These are phyloP conservation scores for Phalacrocorax carbo DNA, from an alignment of 2,113 vertebrate genomes.

Conservation along the genomic window DNA sequence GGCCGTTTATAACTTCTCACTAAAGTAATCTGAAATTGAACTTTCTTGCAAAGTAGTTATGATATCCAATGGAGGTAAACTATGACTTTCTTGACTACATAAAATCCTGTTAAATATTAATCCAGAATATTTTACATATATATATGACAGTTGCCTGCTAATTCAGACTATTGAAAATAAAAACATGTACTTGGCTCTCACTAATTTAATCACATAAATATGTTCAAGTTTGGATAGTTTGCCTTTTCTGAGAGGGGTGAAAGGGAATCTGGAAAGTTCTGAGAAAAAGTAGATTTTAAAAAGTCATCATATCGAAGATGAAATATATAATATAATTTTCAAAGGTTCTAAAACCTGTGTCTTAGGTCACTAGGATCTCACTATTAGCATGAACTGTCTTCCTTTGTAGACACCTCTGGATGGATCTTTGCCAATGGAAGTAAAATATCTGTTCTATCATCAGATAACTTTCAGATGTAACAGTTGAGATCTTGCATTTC, in stretches of 20 bases:
- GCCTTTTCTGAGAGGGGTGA: rapidly evolving
- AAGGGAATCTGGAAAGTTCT: background rate
- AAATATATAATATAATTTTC: background rate
- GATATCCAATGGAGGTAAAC: background rate
- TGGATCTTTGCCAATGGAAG: background rate
- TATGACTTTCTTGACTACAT: background rate
- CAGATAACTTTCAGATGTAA: background rate
- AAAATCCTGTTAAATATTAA: background rate
- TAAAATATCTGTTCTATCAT: background rate
- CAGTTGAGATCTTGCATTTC: background rate
- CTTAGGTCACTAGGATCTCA: background rate
- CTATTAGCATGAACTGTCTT: background rate
- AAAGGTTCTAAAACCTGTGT: background rate
- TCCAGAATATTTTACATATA: background rate
- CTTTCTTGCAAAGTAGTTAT: background rate
- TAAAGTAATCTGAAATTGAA: background rate
- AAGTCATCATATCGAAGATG: background rate
- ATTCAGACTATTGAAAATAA: background rate
- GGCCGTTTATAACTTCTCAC: background rate
- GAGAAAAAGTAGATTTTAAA: background rate
- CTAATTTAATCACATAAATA: background rate
- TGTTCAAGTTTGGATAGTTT: background rate
- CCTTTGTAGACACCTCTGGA: background rate
- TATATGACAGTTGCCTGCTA: background rate
- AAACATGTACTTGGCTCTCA: rapidly evolving